Base-by-base conservation (phyloP, 2,888 invertebrate genomes). In the Alloscopus bannaensis region DNA sequence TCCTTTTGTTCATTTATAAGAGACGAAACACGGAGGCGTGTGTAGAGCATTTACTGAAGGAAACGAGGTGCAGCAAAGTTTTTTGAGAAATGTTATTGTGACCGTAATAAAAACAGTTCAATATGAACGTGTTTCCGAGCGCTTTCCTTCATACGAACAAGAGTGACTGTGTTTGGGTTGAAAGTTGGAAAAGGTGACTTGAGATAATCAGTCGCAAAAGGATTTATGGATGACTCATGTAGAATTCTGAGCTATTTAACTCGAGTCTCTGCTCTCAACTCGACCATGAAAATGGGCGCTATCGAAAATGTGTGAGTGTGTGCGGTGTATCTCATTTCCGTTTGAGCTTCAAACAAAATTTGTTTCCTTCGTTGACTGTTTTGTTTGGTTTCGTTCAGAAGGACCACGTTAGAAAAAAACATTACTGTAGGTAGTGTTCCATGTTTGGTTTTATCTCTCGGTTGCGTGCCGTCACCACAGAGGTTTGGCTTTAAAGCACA, bases 191-290 rank as follows among this genome's bases (percentile, higher is more conserved):
- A 72, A 72, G 72, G 72, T 72, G 72, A 62, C 64, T 72, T 20
- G 16, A 64, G 71, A 71, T 64, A 64, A 72, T 64, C 72, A 55
- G 64, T 68, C 50, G 29, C 64, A 70, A 70, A 64, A 77, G 77
- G 77, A 69, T 77, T 77, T 77, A 69, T 69, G 64, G 55, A 77
- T 77, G 77, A 77, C 60, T 77, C 77, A 77, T 77, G 42, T 29
- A 64, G 40, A 72, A 71, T 72, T 40, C 62, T 62, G n/a, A n/a
- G n/a, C n/a, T n/a, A n/a, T n/a, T n/a, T n/a, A n/a, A n/a, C n/a
- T n/a, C n/a, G n/a, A n/a, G n/a, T n/a, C n/a, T n/a, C n/a, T n/a
- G n/a, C n/a, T n/a, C n/a, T n/a, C n/a, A n/a, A n/a, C n/a, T n/a
- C n/a, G n/a, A n/a, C n/a, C n/a, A n/a, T n/a, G n/a, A n/a, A n/a